Evolutionary conservation across 2,113 vertebrate genomes (phyloP).

Genomic region (Brachionichthys hirsutus): DNA sequence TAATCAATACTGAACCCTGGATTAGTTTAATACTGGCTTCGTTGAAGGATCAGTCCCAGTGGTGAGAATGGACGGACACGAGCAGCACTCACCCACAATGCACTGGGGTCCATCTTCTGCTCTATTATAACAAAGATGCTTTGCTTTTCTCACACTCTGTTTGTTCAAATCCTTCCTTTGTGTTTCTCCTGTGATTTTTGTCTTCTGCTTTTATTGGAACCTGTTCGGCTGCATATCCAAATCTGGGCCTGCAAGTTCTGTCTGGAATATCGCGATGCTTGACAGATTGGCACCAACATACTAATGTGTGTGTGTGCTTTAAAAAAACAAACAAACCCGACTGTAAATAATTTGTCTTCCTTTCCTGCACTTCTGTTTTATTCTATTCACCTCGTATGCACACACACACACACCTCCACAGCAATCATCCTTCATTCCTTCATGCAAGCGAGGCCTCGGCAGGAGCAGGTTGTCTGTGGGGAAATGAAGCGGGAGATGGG

Average conservation of each 20-base stretch:
- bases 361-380: no score
- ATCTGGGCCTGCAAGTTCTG: no score
- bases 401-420: conserved; percentile 1
- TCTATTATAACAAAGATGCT: conserved; percentile 19
- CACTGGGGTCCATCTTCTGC: not conserved
- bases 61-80: not conserved
- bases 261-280: no score
- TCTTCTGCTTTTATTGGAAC: conserved; percentile 10
- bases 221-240: not conserved
- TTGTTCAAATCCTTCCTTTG: not conserved
- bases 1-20: conserved; percentile 6
- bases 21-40: not conserved
- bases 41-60: conserved; percentile 3
- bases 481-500: conserved; percentile 43
- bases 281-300: no score
- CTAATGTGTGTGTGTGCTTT: no score
- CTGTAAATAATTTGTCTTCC: no score
- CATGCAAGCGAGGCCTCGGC: conserved; percentile 14
- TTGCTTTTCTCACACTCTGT: not conserved
- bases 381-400: not conserved
- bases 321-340: no score
- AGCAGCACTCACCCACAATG: conserved; percentile 17
- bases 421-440: conserved; percentile 36
- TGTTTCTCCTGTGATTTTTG: not conserved
- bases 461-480: conserved; percentile 43